Evolutionary conservation across 2,888 invertebrate species (phyloP).

Genomic region (Dolichomitus sp.): DNA sequence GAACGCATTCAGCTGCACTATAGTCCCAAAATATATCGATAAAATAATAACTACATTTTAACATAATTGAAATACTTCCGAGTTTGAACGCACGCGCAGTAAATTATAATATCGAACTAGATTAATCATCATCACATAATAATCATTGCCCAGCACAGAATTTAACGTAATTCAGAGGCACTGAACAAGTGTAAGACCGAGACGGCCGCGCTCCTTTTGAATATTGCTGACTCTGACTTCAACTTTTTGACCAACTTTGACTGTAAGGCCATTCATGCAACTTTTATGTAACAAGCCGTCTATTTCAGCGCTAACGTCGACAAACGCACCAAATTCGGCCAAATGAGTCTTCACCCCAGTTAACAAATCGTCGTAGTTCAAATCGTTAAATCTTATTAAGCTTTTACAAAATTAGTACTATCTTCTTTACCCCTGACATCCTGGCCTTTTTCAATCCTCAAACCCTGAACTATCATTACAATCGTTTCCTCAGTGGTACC

Average conservation of each 20-base stretch:
- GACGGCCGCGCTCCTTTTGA: constrained; percentile 88
- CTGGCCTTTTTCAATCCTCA: constrained; percentile 90
- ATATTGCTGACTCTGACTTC: constrained; percentile 89
- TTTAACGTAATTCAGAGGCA: constrained; percentile 43
- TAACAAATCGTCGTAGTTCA: constrained; percentile 89
- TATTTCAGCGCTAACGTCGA: constrained; percentile 93
- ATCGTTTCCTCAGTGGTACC: constrained; percentile 89
- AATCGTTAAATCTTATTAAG: constrained; percentile 90
- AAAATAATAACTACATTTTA: no score
- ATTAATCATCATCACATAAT: no score
- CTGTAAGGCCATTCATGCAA: constrained; percentile 87
- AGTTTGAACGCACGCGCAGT: no score
- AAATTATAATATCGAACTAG: no score
- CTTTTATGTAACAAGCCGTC: constrained; percentile 91
- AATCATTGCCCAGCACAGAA: not conserved
- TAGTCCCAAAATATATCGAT: no score
- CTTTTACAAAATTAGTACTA: constrained; percentile 91
- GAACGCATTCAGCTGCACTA: no score
- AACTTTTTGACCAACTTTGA: constrained; percentile 91
- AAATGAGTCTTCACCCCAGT: constrained; percentile 95
- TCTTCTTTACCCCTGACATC: constrained; percentile 91
- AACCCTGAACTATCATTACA: constrained; percentile 91
- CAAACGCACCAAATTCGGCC: constrained; percentile 96
- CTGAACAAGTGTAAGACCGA: constrained; percentile 85
- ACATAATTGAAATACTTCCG: no score